Base-by-base conservation (phyloP, 2,113 vertebrate genomes). In the Circaetus cinerascens region DNA sequence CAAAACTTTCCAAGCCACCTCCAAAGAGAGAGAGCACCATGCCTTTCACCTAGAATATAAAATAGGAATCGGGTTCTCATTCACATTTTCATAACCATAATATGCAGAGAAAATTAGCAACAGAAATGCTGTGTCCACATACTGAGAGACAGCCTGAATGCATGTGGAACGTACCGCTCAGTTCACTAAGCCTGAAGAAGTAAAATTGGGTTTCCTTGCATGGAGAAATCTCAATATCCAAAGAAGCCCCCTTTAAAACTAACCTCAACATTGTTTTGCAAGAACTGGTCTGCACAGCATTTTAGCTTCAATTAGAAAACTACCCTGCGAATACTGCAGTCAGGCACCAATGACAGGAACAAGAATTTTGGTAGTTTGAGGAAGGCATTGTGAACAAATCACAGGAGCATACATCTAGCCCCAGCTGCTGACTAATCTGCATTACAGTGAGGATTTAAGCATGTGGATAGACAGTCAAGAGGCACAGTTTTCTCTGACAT, bases 101-200 rank as follows among this genome's bases (percentile, higher is more conserved):
- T 12, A 36, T 17, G 45, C 9, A 62, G 36, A 87, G 13, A 64
- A 86, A 81, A 66, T 30, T 40, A 66, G 26, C 26, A 67, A 38
- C n/a, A 72, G 51, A 89, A 84, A 72, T 73, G 21, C 30, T 27
- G 23, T 27, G 19, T 71, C 63, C 22, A 8, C 1, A 1, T 81
- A 21, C 17, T 38, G 51, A 75, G 29, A 68, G 48, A 21, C 13
- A 85, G 12, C 14, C 45, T 50, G 51, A 71, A 59, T 3, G 4
- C 1, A 0, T 57, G 30, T 45, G 38, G 21, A 69, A 57, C 1
- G 1, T 64, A 27, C 21, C 0, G 0, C 23, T 51, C 25, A 46
- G 17, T 64, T 43, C 22, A 30, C 48, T 68, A 30, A 80, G 30
- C 36, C 29, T 15, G 10, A 68, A 69, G 50, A 74, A 69, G 13